These are phyloP conservation scores for Drosophila tanythrix DNA, from an alignment of 2,888 invertebrate species.

Conservation along the genomic window DNA sequence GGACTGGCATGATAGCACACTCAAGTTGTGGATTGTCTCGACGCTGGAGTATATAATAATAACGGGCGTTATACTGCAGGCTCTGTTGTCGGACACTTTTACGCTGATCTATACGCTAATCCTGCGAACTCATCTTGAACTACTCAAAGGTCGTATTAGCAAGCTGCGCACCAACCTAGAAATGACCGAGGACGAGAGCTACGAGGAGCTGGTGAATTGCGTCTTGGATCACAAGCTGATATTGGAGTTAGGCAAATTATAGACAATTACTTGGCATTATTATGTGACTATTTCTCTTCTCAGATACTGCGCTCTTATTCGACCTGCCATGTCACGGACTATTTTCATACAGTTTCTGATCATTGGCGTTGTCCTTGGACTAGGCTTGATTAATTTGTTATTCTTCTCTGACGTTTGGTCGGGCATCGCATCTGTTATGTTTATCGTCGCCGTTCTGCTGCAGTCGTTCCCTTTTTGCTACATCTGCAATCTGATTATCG, in stretches of 20 bases:
- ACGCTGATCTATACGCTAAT: background rate
- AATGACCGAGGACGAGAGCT: slow-evolving; percentile 57
- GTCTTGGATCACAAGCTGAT: slow-evolving; percentile 74
- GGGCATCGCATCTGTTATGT: slow-evolving; percentile 64
- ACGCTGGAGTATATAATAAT: slow-evolving; percentile 64
- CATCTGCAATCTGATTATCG: slow-evolving; percentile 69
- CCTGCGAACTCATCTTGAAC: slow-evolving; percentile 64
- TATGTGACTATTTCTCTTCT: background rate
- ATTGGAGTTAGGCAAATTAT: slow-evolving; percentile 49
- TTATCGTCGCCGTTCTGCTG: slow-evolving; percentile 59
- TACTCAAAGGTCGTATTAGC: slow-evolving; percentile 61
- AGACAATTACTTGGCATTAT: background rate
- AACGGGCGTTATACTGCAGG: slow-evolving; percentile 63
- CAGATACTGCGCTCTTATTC: slow-evolving; percentile 60
- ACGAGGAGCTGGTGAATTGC: slow-evolving; percentile 67
- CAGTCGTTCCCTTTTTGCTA: slow-evolving; percentile 77
- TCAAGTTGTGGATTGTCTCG: slow-evolving; percentile 57
- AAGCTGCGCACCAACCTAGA: slow-evolving; percentile 45
- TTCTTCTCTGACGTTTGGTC: slow-evolving; percentile 65
- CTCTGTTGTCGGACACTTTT: slow-evolving; percentile 60
- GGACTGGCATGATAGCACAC: slow-evolving; percentile 61
- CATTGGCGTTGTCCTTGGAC: slow-evolving; percentile 17
- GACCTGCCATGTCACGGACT: slow-evolving; percentile 71
- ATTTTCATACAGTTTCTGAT: slow-evolving; percentile 75
- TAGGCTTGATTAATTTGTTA: slow-evolving; percentile 58